Evolutionary conservation across 2,797 vertebrate genomes (phyloP), one percentile per base, ranked within the genome.

Genomic region (Acanthornis magna): DNA sequence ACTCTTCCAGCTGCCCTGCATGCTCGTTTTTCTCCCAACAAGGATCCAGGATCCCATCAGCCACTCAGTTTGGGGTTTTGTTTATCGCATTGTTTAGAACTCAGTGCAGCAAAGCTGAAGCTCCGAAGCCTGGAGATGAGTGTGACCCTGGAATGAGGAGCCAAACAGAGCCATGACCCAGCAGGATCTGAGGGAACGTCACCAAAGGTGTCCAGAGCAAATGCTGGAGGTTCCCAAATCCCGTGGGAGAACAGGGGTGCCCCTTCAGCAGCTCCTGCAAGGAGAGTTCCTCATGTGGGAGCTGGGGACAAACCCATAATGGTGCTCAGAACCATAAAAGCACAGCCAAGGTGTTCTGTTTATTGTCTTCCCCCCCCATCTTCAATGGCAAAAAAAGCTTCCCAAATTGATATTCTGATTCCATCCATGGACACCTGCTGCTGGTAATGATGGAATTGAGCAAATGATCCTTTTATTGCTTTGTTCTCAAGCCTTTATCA

Each of bases 401-500:
- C 43, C 42, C 42, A 91, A 50, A 65, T 32, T 25, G 55, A 57
- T 66, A 50, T 76, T 76, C 92, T 58, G 63, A 50, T 54, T 70
- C 74, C 53, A 78, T 22, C 45, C 2, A 1, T n/a, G 47, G 70
- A 21, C 72, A 85, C 83, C 73, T 95, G 88, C 83, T 48, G 74
- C 79, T 85, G 68, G 36, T 67, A 85, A 79, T 78, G 92, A 78
- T 42, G 67, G 66, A 82, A 94, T 91, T 91, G 87, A 91, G 92
- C 38, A 89, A 91, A 91, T 82, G 67, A 93, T 87, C 53, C 58
- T 82, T 89, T 81, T 45, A 78, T 71, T 95, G 54, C 77, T 77
- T 89, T 70, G 32, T 85, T 93, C 85, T 45, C 1, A 0, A 83
- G 82, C 26, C 67, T 91, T 50, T 76, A 19, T 27, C 23, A 57